phyloP scores from a whole-genome alignment of 2,113 vertebrate species.

The Echinops telfairi region DNA sequence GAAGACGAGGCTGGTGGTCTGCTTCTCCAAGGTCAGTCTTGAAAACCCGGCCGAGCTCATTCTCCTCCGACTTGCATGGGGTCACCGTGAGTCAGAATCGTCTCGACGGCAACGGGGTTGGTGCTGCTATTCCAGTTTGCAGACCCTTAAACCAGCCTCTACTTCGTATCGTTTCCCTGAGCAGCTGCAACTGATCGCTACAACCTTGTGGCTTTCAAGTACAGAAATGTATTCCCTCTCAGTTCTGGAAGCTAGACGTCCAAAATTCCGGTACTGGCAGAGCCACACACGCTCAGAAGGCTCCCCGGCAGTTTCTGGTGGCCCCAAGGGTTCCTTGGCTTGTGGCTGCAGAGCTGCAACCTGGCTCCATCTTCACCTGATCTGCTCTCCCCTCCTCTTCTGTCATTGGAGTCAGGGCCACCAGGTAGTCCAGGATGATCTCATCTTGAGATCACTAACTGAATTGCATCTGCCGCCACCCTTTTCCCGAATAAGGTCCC shows the following conservation, averaged over 20 bases:
- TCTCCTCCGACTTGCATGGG: background rate
- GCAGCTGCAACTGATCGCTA: background rate
- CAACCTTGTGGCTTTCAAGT: background rate
- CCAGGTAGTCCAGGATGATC: background rate
- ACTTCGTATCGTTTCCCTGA: background rate
- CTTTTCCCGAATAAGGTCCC: slow-evolving; percentile 4
- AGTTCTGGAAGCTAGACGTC: background rate
- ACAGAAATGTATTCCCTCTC: background rate
- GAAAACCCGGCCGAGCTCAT: background rate
- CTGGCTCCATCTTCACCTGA: background rate
- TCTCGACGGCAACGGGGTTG: background rate
- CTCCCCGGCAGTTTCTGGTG: background rate
- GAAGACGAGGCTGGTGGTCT: background rate
- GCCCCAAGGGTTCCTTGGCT: background rate
- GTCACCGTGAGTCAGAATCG: background rate
- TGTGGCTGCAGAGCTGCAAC: background rate
- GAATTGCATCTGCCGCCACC: background rate
- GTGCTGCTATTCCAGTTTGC: background rate
- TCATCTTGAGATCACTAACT: background rate
- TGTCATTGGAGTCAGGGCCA: background rate
- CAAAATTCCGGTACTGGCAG: background rate
- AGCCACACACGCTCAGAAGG: background rate
- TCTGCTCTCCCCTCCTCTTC: background rate
- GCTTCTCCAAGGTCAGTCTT: background rate
- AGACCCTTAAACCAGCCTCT: background rate